Base-by-base conservation (phyloP, 2,888 invertebrate genomes). In the Agelastica alni region DNA sequence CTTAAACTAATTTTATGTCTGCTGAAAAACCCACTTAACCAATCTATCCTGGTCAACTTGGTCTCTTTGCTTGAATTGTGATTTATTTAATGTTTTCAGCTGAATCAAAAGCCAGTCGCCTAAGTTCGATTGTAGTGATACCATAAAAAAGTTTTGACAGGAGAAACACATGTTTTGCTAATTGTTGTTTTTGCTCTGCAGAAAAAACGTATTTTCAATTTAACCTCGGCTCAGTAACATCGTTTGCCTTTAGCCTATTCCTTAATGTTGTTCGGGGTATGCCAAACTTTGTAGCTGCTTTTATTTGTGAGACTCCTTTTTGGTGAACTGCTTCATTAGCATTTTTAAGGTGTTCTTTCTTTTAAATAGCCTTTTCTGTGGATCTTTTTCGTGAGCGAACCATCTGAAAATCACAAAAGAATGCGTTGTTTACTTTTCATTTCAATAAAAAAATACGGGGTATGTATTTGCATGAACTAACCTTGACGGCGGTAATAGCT, bases 141-240 rank as follows among this genome's bases (percentile, higher is more conserved):
- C 34, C 34, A 34, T 34, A 34, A 13, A 34, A 34, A 3, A 34
- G 10, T 34, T 34, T 34, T 13, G 32, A 6, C 7, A 34, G 13
- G 10, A 2, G 10, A 4, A 34, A 10, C 13, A 34, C 32, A 34
- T 34, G 32, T 3, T 34, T 12, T 12, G 32, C 10, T 34, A 30
- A 5, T 30, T 30, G 30, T 37, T 37, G 37, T 17, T 37, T 5
- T 37, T 37, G 17, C 18, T 37, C 37, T 37, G 18, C 37, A 37
- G 17, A 37, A 37, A 37, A 37, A 3, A 37, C 14, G 4, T n/a
- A 17, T 37, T 37, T 37, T 9, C 18, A 9, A 16, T 18, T 18
- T 18, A 37, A 37, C 10, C 10, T 17, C 2, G 17, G 37, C n/a
- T 37, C 17, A 6, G n/a, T 17, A 2, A 17, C 18, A 37, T 37